Evolutionary conservation across 1,140 invertebrate genomes (phyloP), one percentile per base, ranked within the genome.

Genomic region (Caenorhabditis elegans): DNA sequence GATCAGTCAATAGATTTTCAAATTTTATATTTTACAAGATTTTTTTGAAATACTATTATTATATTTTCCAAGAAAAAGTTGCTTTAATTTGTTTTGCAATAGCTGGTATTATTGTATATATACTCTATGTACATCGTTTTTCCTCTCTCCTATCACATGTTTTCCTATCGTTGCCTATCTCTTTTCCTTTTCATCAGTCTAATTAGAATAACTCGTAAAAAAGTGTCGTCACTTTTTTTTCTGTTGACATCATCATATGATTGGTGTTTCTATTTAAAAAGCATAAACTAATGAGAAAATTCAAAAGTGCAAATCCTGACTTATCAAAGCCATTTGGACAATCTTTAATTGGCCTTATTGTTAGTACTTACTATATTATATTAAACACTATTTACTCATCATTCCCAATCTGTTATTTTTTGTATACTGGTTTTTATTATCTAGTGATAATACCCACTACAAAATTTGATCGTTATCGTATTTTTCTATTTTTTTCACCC

Each of bases 221-320:
- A 39, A 15, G 1, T 34, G 34, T 70, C 60, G 43, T 39, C 28
- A 15, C 11, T 17, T 8, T 15, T 10, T 34, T 5, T n/a, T 13
- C 8, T 70, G 60, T 39, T 39, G 36, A 70, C 60, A 70, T 70
- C 22, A 70, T 70, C 60, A 70, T 70, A 70, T 70, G 60, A 70
- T 39, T 70, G 19, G 5, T 65, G 3, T 34, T 34, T 60, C 31
- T 70, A 39, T 70, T 70, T 70, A 70, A 70, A 17, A 60, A 5
- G 6, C 24, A 17, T 3, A 53, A 53, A 10, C 8, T 28, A 26
- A 26, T 43, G 24, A 60, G 3, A 11, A 10, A 60, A 28, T 10
- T 34, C 4, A 34, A 36, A 60, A 34, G 39, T 5, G 34, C 11
- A 60, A n/a, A 60, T 34, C 4, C 55, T 17, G 55, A 60, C 31